Percentiles rank a stretch among this genome's conserved stretches.
Evolutionary conservation across 2,888 invertebrate genomes (phyloP).

Genomic region (Stramonita haemastoma): DNA sequence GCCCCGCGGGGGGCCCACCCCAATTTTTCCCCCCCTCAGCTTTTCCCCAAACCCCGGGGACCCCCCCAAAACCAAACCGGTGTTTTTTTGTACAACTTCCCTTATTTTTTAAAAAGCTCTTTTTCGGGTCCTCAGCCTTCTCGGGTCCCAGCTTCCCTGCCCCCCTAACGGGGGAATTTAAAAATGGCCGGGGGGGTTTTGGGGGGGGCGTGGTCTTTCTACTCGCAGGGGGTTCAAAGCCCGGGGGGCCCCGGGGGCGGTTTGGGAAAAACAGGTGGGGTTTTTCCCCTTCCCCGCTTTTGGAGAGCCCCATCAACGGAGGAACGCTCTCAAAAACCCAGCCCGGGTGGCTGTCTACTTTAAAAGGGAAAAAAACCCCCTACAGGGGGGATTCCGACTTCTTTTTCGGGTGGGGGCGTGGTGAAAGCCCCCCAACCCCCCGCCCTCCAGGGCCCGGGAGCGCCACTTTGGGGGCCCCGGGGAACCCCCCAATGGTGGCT

Average conservation of each 20-base stretch:
- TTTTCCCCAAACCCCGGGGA: not conserved
- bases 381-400: slow-evolving; percentile 48
- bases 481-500: slow-evolving; percentile 41
- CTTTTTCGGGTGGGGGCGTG: slow-evolving; percentile 42
- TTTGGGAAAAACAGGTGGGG: slow-evolving; percentile 41
- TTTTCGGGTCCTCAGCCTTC: slow-evolving; percentile 24
- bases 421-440: not conserved
- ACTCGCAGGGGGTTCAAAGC: slow-evolving; percentile 19
- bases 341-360: slow-evolving; percentile 23
- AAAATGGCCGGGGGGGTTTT: slow-evolving; percentile 26
- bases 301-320: slow-evolving; percentile 44
- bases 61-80: not conserved
- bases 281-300: slow-evolving; percentile 48
- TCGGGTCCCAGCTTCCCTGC: slow-evolving; percentile 36
- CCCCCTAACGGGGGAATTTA: slow-evolving; percentile 14
- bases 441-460: not conserved
- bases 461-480: not conserved
- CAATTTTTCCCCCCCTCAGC: not conserved
- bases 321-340: not conserved
- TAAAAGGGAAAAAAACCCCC: slow-evolving; percentile 50
- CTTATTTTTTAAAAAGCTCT: slow-evolving; percentile 45
- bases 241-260: not conserved
- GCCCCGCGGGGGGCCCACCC: not conserved
- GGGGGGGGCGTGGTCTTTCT: slow-evolving; percentile 46
- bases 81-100: slow-evolving; percentile 46